Evolutionary conservation across 2,113 vertebrate species (phyloP).

Genomic region (Eulemur rufifrons): DNA sequence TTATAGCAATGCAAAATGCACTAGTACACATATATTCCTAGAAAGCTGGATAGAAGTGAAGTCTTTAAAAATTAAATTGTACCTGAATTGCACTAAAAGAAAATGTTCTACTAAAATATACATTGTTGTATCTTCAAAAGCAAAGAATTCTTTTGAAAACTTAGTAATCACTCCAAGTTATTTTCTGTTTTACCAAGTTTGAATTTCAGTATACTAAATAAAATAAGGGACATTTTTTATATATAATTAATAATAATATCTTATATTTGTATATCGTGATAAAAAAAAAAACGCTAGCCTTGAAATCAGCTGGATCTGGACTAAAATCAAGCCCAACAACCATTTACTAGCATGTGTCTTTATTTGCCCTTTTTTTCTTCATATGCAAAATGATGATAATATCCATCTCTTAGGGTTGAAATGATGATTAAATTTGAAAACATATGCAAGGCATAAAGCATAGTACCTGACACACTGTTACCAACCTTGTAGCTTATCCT

Average conservation of each 20-base stretch:
- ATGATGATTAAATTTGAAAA: background rate
- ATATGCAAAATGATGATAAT: background rate
- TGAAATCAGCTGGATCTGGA: background rate
- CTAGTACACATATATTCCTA: too few species aligned
- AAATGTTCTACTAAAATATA: background rate
- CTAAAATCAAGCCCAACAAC: background rate
- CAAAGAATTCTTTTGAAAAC: slow-evolving; percentile 16
- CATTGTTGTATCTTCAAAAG: background rate
- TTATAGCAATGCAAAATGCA: too few species aligned
- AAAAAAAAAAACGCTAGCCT: background rate
- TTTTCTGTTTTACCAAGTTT: slow-evolving; percentile 6
- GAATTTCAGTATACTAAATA: slow-evolving; percentile 33
- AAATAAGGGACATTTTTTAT: background rate
- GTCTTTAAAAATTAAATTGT: slow-evolving; percentile 21
- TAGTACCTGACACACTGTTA: background rate
- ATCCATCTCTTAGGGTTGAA: background rate
- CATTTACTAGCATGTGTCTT: background rate
- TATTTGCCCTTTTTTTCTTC: background rate
- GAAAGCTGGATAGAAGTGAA: background rate
- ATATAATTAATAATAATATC: background rate
- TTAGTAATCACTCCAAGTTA: background rate
- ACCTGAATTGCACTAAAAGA: slow-evolving; percentile 4
- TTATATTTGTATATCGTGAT: background rate
- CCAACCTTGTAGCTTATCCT: background rate
- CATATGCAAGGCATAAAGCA: background rate